Evolutionary conservation across 1,140 invertebrate species (phyloP).

Genomic region (Brachionus rubens): DNA sequence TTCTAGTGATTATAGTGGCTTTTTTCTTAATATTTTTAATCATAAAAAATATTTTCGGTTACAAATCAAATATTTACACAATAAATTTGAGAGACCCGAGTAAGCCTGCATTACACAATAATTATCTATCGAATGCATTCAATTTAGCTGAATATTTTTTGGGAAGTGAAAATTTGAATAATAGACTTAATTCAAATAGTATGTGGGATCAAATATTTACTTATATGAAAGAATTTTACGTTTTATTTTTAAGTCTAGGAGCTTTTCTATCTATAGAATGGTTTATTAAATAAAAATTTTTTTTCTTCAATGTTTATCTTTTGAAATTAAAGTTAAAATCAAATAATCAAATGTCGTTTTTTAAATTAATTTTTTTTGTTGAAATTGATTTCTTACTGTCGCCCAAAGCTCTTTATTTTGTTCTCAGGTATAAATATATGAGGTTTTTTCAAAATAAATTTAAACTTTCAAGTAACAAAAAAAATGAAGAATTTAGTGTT

Average conservation of each 20-base stretch:
- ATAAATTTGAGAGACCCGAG: background rate
- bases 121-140: background rate
- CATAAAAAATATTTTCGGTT: background rate
- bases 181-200: background rate
- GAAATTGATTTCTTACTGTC: too few species aligned
- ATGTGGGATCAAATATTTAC: slow-evolving; percentile 18
- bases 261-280: slow-evolving; percentile 21
- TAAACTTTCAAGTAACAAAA: background rate
- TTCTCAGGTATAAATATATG: too few species aligned
- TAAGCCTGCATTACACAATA: background rate
- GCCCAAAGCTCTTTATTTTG: too few species aligned
- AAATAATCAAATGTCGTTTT: slow-evolving; percentile 14
- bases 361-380: background rate
- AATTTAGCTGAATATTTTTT: background rate
- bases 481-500: background rate
- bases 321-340: background rate
- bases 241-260: slow-evolving; percentile 11
- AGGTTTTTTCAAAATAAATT: background rate
- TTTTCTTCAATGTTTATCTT: background rate
- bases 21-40: background rate
- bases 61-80: slow-evolving; percentile 15
- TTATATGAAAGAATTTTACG: slow-evolving; percentile 40
- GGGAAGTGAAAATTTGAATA: background rate
- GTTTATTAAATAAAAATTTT: slow-evolving; percentile 20
- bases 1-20: background rate